Base-by-base conservation (phyloP, 1,140 invertebrate genomes). In the Euschistus heros region DNA sequence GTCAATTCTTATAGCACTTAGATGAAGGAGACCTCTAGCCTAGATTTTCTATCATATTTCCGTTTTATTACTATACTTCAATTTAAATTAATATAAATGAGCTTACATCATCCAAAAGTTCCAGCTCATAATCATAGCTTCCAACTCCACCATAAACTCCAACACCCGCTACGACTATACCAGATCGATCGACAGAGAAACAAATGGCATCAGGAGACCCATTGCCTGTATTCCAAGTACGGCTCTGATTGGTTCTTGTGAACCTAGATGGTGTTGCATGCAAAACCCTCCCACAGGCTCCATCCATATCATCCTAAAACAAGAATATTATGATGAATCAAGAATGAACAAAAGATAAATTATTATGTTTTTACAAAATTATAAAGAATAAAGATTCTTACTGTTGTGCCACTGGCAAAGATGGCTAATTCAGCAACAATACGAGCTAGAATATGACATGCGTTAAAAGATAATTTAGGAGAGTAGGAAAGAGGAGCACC, bases 161-260 rank as follows among this genome's bases (percentile, higher is more conserved):
- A 57, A 89, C 87, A 2, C 96, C 95, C 44, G 89, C 87, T 42
- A 99, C 84, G 30, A 89, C 83, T 61, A 98, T 87, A 1, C 94
- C 95, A 0, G 87, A 78, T 42, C 87, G 80, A 77, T 99, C 94
- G 8, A 98, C 94, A 18, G 86, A 85, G 72, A 98, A 97, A 69
- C 91, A 92, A 71, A 99, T 93, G 5, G 94, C 94, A 79, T 99
- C 96, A 0, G 94, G 92, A 24, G 92, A 94, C 37, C 94, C 95
- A 76, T 94, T 95, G 3, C 94, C 94, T 2, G 94, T 96, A 72
- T 97, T 97, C 96, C 96, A 98, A 2, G 91, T 91, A 46, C 91
- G 83, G 44, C 85, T 87, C 71, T 89, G 84, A 75, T 93, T 94
- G 13, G 89, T 87, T 62, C 92, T 84, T 8, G 90, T 89, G 74